Evolutionary conservation across 2,888 invertebrate species (phyloP), one percentile per base, ranked within the genome.

Genomic region (Oscheius sp.): DNA sequence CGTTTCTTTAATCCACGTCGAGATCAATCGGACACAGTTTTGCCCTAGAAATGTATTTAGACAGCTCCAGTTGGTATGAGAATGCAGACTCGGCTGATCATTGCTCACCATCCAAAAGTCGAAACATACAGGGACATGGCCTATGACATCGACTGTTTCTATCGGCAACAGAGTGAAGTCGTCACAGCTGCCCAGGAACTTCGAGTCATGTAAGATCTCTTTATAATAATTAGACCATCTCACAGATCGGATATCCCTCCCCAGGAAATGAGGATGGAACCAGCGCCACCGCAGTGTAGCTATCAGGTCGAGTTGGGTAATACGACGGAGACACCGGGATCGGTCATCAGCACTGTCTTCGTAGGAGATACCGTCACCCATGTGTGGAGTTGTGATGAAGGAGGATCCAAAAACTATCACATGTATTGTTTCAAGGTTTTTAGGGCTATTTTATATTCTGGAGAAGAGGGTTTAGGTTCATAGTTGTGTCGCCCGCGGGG

Each of bases 91-190:
- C 27, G 68, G 13, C 27, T 72, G 56, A 53, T 72, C 7, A 53
- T 72, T 13, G 52, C 72, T 23, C 72, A 72, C 53, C 64, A 72
- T 55, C 72, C 72, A 16, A 45, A 27, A 25, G 55, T 72, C 43
- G 66, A 66, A n/a, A 72, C 72, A n/a, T 72, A 45, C 18, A n/a
- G 45, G 27, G 72, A 72, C 55, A 29, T 13, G 13, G 72, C 72
- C 43, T 72, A 53, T 53, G 59, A 72, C 27, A 66, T 72, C 21
- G 55, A 72, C 18, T 72, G 72, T 43, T 72, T 72, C 35, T 72
- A 72, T 21, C 9, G 49, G 41, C 29, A 43, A 18, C 56, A 45
- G 7, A 25, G 46, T 9, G 66, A 66, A 25, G 18, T 52, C 16
- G 66, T 23, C 49, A 66, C 52, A 13, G 49, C 49, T 46, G 49